Conservation (phyloP, 2,797 vertebrate species). For the Paguma larvata region DNA sequence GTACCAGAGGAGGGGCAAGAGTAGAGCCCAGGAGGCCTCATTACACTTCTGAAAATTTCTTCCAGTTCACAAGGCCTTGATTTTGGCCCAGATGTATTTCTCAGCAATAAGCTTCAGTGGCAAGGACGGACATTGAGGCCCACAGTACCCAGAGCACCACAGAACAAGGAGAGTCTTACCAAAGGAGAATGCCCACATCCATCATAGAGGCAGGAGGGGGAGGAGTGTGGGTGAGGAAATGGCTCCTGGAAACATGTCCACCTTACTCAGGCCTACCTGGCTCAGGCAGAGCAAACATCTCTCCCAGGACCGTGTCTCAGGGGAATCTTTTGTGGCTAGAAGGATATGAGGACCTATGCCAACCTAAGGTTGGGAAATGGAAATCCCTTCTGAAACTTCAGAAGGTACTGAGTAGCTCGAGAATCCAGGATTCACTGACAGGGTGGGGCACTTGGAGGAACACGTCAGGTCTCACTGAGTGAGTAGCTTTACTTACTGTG, state of each 20-base stretch:
- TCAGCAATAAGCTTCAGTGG: background rate
- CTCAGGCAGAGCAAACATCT: background rate
- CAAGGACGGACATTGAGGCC: constrained; percentile 7
- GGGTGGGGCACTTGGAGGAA: background rate
- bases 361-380: background rate
- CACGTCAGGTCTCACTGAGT: background rate
- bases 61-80: background rate
- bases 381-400: background rate
- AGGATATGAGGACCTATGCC: background rate
- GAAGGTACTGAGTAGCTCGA: background rate
- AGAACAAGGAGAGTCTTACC: constrained; percentile 40
- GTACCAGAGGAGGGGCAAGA: background rate
- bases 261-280: background rate
- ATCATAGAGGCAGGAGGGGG: background rate
- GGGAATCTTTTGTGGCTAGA: background rate
- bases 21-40: background rate
- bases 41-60: background rate
- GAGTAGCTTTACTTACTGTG: constrained; percentile 76
- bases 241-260: background rate
- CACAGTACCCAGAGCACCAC: constrained; percentile 54
- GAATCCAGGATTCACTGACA: background rate
- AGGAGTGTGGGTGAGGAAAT: background rate
- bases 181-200: constrained; percentile 33
- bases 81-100: background rate
- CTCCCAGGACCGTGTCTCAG: background rate